Percentiles rank a stretch among this genome's conserved stretches.
phyloP scores from a whole-genome alignment of 1,140 invertebrate genomes.

The Lysiphlebus fabarum region DNA sequence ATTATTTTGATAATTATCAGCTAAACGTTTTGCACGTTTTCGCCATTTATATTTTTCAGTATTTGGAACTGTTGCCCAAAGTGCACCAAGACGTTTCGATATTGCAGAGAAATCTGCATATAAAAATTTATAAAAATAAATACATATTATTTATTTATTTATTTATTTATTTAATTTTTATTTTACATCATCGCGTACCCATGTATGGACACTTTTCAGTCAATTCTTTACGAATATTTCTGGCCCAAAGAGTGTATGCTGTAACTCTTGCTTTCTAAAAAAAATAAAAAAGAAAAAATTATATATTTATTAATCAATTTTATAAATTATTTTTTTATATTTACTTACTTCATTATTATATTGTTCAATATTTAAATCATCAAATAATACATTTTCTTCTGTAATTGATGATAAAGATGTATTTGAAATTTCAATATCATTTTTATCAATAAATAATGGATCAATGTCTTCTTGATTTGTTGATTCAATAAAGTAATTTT shows the following conservation, averaged over 20 bases:
- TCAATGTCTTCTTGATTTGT: constrained; percentile 51
- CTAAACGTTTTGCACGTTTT: constrained; percentile 69
- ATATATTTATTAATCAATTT: too few relatives aligned
- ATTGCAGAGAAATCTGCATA: constrained; percentile 71
- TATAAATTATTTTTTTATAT: too few relatives aligned
- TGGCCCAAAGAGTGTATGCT: constrained; percentile 87
- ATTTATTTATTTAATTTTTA: constrained; percentile 8
- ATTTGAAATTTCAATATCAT: background rate
- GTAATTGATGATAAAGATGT: too few relatives aligned
- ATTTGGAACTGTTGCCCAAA: constrained; percentile 75
- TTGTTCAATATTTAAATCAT: too few relatives aligned
- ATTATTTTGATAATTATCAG: constrained; percentile 24
- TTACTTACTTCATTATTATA: too few relatives aligned
- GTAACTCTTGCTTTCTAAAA: constrained; percentile 74
- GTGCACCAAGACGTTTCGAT: constrained; percentile 75
- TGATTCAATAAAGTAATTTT: constrained; percentile 54
- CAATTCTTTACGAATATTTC: constrained; percentile 72
- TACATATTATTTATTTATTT: background rate
- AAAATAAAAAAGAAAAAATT: constrained; percentile 23
- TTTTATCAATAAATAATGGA: constrained; percentile 53
- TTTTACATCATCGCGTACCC: constrained; percentile 54
- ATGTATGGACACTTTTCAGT: constrained; percentile 71
- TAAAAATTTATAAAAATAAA: background rate
- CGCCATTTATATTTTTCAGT: constrained; percentile 67
- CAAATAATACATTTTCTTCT: too few relatives aligned